Conservation (phyloP, 1,140 invertebrate genomes). For the Pygmarrhopalites habei region DNA sequence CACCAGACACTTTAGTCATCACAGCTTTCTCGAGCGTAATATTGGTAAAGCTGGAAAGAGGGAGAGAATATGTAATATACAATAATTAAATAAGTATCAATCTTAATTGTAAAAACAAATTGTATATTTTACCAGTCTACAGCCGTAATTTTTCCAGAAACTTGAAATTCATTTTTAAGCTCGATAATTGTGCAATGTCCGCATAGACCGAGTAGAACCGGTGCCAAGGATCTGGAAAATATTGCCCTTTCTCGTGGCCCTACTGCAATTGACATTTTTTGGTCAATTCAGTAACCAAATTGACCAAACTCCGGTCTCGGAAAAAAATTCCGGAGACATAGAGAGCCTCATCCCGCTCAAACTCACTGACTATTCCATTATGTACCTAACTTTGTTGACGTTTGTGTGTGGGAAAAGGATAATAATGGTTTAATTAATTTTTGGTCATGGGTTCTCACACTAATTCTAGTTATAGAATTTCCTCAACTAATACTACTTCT, state of each 20-base stretch:
- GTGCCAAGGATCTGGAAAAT: conserved; percentile 25
- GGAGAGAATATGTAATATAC: too few species aligned
- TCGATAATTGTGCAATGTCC: conserved; percentile 17
- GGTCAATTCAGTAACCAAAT: too few species aligned
- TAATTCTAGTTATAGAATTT: too few species aligned
- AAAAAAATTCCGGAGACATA: too few species aligned
- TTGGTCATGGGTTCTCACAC: too few species aligned
- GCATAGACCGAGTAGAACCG: conserved; percentile 16
- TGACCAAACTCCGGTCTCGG: too few species aligned
- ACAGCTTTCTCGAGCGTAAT: conserved; percentile 18
- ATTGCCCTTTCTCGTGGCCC: conserved; percentile 28
- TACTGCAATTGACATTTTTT: not conserved
- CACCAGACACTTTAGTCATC: conserved; percentile 22
- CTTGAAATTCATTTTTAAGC: conserved; percentile 21
- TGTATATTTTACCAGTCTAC: conserved; percentile 31
- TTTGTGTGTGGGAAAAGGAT: too few species aligned
- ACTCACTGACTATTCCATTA: too few species aligned
- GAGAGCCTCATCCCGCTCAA: too few species aligned
- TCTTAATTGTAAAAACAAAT: too few species aligned
- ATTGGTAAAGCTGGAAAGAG: not conserved
- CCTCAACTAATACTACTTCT: not conserved
- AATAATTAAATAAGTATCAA: not conserved
- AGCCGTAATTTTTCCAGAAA: conserved; percentile 12
- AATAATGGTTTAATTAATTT: too few species aligned
- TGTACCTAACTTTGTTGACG: too few species aligned